Evolutionary conservation across 1,140 invertebrate genomes (phyloP).

Genomic region (Drosophila novamexicana): DNA sequence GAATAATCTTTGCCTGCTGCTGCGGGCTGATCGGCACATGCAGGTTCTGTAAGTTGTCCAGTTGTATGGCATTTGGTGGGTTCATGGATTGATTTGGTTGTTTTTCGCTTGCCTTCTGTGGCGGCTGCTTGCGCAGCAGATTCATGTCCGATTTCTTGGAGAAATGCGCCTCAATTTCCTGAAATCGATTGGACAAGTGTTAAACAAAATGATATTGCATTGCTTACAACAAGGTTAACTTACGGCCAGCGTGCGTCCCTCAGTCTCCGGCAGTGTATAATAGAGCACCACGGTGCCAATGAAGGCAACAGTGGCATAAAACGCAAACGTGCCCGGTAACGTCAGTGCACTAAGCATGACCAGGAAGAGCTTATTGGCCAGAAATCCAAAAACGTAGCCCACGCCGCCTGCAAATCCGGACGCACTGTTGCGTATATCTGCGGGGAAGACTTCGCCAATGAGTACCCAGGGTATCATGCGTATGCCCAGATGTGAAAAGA

Average conservation of each 20-base stretch:
- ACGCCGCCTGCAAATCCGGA: slow-evolving; percentile 89
- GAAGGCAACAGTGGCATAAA: slow-evolving; percentile 86
- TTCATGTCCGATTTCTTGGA: slow-evolving; percentile 84
- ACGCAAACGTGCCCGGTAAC: slow-evolving; percentile 88
- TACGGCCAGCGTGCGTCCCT: slow-evolving; percentile 89
- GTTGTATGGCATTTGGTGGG: slow-evolving; percentile 49
- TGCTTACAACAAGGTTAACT: slow-evolving; percentile 24
- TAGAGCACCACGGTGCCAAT: slow-evolving; percentile 86
- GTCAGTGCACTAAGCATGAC: slow-evolving; percentile 87
- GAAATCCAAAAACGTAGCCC: slow-evolving; percentile 89
- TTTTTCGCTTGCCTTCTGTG: slow-evolving; percentile 27
- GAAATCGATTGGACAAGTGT: slow-evolving; percentile 35
- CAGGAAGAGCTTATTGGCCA: slow-evolving; percentile 90
- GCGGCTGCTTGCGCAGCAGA: slow-evolving; percentile 56
- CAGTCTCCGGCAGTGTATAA: slow-evolving; percentile 89
- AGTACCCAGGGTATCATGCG: slow-evolving; percentile 91
- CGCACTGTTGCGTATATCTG: slow-evolving; percentile 88
- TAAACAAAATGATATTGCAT: background rate
- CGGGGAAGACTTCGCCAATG: slow-evolving; percentile 89
- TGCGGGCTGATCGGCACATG: slow-evolving; percentile 70
- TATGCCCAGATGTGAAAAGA: slow-evolving; percentile 89
- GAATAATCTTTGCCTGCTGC: slow-evolving; percentile 75
- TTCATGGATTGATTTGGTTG: slow-evolving; percentile 24
- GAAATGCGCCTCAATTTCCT: slow-evolving; percentile 90
- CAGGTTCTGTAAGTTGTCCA: slow-evolving; percentile 67